phyloP scores from a whole-genome alignment of 2,888 invertebrate genomes.

The Corythucha ciliata region DNA sequence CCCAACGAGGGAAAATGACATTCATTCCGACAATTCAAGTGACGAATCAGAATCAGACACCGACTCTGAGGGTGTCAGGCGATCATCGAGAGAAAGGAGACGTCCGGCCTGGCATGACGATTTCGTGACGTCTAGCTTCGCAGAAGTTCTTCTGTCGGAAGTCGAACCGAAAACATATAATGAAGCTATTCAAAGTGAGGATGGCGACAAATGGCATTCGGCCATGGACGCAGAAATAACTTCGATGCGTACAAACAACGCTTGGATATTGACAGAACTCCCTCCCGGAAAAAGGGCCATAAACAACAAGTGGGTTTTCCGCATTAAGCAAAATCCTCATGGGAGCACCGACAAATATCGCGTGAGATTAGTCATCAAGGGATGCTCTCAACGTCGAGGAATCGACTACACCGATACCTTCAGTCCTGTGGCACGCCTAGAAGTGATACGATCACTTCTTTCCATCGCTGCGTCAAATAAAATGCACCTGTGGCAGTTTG shows the following conservation, averaged over 20 bases:
- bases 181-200: constrained; percentile 11
- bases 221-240: constrained; percentile 13
- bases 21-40: no score
- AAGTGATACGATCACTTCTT: not conserved
- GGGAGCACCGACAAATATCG: not conserved
- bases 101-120: no score
- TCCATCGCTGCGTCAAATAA: not conserved
- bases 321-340: constrained; percentile 8
- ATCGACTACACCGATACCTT: constrained; percentile 1
- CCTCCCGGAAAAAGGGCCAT: constrained; percentile 14
- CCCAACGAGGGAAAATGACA: no score
- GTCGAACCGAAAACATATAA: constrained; percentile 4
- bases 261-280: constrained; percentile 7
- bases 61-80: no score
- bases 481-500: not conserved
- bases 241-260: constrained; percentile 8
- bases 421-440: not conserved
- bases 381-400: not conserved
- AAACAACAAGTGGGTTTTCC: constrained; percentile 14
- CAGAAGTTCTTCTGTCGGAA: constrained; percentile 8
- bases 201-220: constrained; percentile 7
- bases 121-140: no score
- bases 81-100: no score
- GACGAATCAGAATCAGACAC: no score
- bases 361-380: not conserved